phyloP scores from a whole-genome alignment of 1,140 invertebrate species.

The Metaphire vulgaris region DNA sequence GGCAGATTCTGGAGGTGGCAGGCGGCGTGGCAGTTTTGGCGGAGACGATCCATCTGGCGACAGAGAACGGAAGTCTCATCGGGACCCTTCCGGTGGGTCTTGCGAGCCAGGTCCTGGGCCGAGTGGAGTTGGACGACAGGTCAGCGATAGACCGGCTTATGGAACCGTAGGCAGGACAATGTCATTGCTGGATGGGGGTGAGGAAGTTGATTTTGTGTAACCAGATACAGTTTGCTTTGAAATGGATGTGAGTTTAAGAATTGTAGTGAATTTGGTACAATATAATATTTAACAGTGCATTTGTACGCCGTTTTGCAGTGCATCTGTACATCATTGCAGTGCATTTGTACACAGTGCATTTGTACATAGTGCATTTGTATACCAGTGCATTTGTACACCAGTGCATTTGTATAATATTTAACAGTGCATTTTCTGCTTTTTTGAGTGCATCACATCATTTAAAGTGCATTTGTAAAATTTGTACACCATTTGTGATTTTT shows the following conservation, averaged over 20 bases:
- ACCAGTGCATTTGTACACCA: too few species aligned
- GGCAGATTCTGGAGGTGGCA: background rate
- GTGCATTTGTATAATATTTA: too few species aligned
- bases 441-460: too few species aligned
- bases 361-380: too few species aligned
- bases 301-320: background rate
- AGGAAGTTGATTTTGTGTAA: background rate
- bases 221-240: too few species aligned
- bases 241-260: too few species aligned
- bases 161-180: background rate
- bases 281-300: background rate
- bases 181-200: background rate
- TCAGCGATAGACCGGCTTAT: background rate
- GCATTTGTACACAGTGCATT: too few species aligned
- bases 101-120: background rate
- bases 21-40: background rate
- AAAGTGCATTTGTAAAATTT: too few species aligned
- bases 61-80: background rate
- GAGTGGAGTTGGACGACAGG: background rate
- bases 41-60: background rate
- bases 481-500: too few species aligned
- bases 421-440: too few species aligned
- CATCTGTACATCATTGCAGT: background rate
- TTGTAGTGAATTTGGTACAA: too few species aligned
- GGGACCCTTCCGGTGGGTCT: too few species aligned